Evolutionary conservation across 2,797 vertebrate species (phyloP), one percentile per base, ranked within the genome.

Genomic region (Pipistrellus pipistrellus): DNA sequence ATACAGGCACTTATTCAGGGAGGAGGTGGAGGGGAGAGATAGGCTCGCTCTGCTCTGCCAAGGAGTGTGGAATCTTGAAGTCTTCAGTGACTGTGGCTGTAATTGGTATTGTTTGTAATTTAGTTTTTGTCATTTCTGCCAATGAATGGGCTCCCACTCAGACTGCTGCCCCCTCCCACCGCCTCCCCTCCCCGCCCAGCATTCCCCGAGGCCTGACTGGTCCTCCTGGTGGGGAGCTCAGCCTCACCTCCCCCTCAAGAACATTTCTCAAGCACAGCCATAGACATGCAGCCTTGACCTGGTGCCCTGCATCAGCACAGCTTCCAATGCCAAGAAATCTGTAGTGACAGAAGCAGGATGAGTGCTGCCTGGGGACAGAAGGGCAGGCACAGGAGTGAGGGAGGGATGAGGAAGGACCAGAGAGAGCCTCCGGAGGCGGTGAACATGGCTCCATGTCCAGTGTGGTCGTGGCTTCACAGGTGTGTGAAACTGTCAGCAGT

Each of bases 391-490:
- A 1, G 38, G 66, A 17, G 44, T 6, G 4, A 14, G 18, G 25
- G 3, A 72, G 38, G 69, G 51, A 6, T 3, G 15, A 20, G 44
- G 18, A 8, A 27, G 32, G 27, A 13, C 3, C 2, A 2, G 27
- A 55, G 44, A 30, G 66, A 41, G 9, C 35, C 21, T 15, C 20
- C 1, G 2, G 14, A 20, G 32, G 53, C 18, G 15, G 38, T 0
- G 59, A 32, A 13, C 4, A 10, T 1, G 2, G 48, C 44, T 27
- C 53, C 25, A 7, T 0, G 0, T 6, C 0, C 0, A 38, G 4
- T 5, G 14, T 14, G 38, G 7, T 7, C 0, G 2, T 4, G 20
- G 83, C 25, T 44, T 64, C 1, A 1, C 30, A 23, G 17, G n/a
- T 12, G 77, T 8, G 0, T 27, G 3, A 27, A 21, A 51, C 32